Base-by-base conservation (phyloP, 1,140 invertebrate genomes). In the Aphidius ervi region DNA sequence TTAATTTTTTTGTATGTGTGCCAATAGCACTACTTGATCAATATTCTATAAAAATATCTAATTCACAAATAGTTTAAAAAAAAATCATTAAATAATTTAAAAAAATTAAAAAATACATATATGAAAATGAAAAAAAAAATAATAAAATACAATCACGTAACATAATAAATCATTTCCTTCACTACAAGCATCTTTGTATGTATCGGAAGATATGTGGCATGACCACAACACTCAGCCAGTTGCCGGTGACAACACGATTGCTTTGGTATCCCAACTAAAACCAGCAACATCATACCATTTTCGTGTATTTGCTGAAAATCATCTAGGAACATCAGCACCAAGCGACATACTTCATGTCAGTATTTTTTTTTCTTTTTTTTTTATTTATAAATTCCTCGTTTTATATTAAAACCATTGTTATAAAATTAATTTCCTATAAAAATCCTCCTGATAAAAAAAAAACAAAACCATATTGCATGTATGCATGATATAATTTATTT, bases 211-310 rank as follows among this genome's bases (percentile, higher is more conserved):
- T 75, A 79, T 82, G 67, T 84, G 82, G 82, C 80, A 82, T 75
- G 81, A 83, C 61, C 79, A 83, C 71, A 77, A 77, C 63, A 79
- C 79, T 64, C 82, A 84, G 67, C 67, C 81, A 46, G 75, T 84
- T 60, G 76, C 82, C 41, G 84, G 84, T 16, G 79, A 83, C 59
- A 83, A 83, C 68, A 84, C 81, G 46, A 77, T 81, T 31, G 81
- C 81, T 23, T 74, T 81, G 64, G 71, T 90, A 16, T 74, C 78
- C 9, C 79, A 80, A 20, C 76, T 90, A n/a, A 82, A 84, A 62
- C 88, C 88, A 23, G 82, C 87, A 3, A 86, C 83, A 46, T 81
- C 78, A 43, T 90, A 89, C 76, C 81, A 88, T 67, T 81, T 89
- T 62, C 79, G 88, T 23, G 73, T 90, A 7, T 81, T 83, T 72